These are phyloP conservation scores for Pipra filicauda DNA, from an alignment of 2,113 vertebrate genomes.

Conservation along the genomic window DNA sequence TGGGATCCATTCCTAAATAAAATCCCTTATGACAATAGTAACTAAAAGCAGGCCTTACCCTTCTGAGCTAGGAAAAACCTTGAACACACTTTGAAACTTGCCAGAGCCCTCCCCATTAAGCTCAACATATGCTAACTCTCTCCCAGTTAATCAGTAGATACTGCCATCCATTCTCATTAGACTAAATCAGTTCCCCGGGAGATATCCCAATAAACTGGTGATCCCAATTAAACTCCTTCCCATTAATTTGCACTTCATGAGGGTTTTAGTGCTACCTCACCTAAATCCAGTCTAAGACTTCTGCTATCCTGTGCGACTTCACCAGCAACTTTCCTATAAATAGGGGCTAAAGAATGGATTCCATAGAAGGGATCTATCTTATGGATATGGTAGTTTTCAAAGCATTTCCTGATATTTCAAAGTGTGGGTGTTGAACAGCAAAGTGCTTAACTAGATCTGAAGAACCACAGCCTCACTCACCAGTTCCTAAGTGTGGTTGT, in stretches of 20 bases:
- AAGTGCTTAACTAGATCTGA: background rate
- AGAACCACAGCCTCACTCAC: background rate
- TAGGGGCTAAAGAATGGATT: background rate
- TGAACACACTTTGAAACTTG: background rate
- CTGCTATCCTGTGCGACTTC: background rate
- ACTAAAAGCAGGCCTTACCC: background rate
- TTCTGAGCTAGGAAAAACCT: background rate
- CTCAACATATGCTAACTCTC: background rate
- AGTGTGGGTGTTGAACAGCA: background rate
- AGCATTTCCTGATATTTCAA: background rate
- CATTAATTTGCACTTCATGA: slow-evolving; percentile 32
- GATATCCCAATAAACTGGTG: background rate
- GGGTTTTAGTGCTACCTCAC: background rate
- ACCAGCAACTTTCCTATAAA: background rate
- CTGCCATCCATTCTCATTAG: slow-evolving; percentile 34
- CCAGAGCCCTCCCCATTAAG: background rate
- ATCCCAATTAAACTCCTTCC: slow-evolving; percentile 28
- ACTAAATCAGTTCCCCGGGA: background rate
- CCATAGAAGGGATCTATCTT: background rate
- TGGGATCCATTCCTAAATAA: background rate
- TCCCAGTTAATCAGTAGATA: slow-evolving; percentile 19
- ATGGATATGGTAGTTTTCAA: background rate
- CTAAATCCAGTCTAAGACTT: background rate
- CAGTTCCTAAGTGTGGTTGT: background rate
- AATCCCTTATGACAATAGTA: background rate